Percentiles rank a stretch among this genome's conserved stretches.
Evolutionary conservation across 1,140 invertebrate genomes (phyloP).

Genomic region (Caerostris extrusa): DNA sequence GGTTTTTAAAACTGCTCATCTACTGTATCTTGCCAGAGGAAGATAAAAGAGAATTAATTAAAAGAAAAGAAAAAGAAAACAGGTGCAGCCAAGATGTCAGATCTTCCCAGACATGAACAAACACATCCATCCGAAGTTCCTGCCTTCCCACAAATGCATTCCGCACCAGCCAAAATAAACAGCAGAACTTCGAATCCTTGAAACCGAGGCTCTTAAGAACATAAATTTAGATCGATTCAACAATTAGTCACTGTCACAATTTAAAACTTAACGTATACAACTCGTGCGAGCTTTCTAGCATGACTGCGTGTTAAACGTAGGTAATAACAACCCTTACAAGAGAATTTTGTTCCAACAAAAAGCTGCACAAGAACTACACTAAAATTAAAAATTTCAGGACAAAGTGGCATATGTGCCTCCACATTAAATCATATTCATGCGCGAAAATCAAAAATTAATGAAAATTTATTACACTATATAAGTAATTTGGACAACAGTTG

Average conservation of each 20-base stretch:
- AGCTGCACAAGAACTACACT: too few species aligned
- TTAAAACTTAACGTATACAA: neutral
- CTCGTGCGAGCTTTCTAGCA: neutral
- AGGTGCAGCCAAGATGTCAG: slow-evolving; percentile 24
- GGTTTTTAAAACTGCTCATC: neutral
- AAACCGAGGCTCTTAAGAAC: neutral
- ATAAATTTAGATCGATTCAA: slow-evolving; percentile 23
- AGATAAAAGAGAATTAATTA: slow-evolving; percentile 26
- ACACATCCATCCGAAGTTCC: neutral
- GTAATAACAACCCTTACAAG: neutral
- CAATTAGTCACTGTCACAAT: slow-evolving; percentile 27
- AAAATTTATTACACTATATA: too few species aligned
- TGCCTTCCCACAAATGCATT: neutral
- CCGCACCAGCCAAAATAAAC: slow-evolving; percentile 31
- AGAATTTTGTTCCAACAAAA: too few species aligned
- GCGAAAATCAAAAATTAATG: too few species aligned
- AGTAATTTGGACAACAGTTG: too few species aligned
- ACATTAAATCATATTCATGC: too few species aligned
- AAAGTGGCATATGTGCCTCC: too few species aligned
- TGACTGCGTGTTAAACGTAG: neutral
- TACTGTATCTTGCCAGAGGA: neutral
- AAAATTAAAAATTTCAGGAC: too few species aligned
- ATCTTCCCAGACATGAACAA: slow-evolving; percentile 20
- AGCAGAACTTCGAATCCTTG: slow-evolving; percentile 24
- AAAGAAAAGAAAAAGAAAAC: slow-evolving; percentile 3